Evolutionary conservation across 2,888 invertebrate genomes (phyloP), one percentile per base, ranked within the genome.

Genomic region (Melipona beecheii): DNA sequence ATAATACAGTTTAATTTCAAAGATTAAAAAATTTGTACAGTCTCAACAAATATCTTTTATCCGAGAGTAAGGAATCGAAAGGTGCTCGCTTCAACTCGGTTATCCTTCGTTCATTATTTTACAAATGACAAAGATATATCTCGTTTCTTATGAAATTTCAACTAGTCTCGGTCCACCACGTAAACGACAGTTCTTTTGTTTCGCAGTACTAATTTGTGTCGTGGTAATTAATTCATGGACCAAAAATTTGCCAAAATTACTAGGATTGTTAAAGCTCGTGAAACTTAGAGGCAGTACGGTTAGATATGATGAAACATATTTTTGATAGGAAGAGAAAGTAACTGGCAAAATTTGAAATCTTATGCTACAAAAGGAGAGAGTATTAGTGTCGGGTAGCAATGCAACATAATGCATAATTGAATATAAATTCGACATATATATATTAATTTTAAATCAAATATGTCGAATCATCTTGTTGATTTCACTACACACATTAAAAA

Each of bases 21-120:
- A 83, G 82, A 83, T 83, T 83, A 81, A 83, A 83, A 83, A 83
- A 83, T 81, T 81, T 83, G 83, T 83, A 83, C 83, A 83, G 75
- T 75, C 75, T 83, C 83, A 83, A 83, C 83, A 81, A 81, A 83
- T 75, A 81, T 82, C 69, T 58, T 76, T 75, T 31, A 71, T 81
- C 65, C 70, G 70, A 71, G 64, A 75, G 66, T 83, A 71, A 71
- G 82, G 71, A 75, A 81, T 81, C 50, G 75, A 75, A 81, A 71
- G 49, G 75, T 82, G 66, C 71, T 81, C 60, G 70, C 66, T 82
- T 81, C 62, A 54, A 43, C 64, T 82, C 74, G 75, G 58, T 52
- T 66, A 75, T 31, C 50, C 69, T 74, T 82, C 60, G 75, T 75
- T 81, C 54, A 31, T 71, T 75, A 82, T 75, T 68, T 83, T 75